phyloP scores from a whole-genome alignment of 2,888 invertebrate species.

The Phorcus lineatus region DNA sequence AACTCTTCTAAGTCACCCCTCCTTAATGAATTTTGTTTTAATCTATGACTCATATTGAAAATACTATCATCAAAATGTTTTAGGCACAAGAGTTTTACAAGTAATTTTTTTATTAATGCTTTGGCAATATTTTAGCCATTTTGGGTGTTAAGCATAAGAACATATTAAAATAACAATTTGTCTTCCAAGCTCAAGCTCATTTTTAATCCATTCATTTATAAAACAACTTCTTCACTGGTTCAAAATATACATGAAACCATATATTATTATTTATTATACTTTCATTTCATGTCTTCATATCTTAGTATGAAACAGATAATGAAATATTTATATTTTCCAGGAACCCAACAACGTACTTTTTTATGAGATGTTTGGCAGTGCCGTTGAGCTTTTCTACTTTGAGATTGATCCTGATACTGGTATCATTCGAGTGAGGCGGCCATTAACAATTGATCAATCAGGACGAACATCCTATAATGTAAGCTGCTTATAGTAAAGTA shows the following conservation, averaged over 20 bases:
- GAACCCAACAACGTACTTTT: constrained; percentile 53
- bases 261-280: no score
- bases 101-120: no score
- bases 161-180: not conserved
- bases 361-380: constrained; percentile 42
- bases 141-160: not conserved
- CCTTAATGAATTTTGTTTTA: no score
- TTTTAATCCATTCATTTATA: not conserved
- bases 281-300: not conserved
- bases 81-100: not conserved
- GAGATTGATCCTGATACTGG: constrained; percentile 51
- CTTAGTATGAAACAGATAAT: not conserved
- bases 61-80: no score
- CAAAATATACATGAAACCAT: no score
- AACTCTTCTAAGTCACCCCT: no score
- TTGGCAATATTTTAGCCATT: no score
- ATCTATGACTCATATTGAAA: no score
- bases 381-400: constrained; percentile 47
- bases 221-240: no score
- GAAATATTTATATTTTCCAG: not conserved
- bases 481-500: not conserved
- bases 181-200: not conserved
- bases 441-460: constrained; percentile 36
- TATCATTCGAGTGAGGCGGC: constrained; percentile 51
- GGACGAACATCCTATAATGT: not conserved